Base-by-base conservation (phyloP, 2,888 invertebrate species). In the Nysson spinosus region DNA sequence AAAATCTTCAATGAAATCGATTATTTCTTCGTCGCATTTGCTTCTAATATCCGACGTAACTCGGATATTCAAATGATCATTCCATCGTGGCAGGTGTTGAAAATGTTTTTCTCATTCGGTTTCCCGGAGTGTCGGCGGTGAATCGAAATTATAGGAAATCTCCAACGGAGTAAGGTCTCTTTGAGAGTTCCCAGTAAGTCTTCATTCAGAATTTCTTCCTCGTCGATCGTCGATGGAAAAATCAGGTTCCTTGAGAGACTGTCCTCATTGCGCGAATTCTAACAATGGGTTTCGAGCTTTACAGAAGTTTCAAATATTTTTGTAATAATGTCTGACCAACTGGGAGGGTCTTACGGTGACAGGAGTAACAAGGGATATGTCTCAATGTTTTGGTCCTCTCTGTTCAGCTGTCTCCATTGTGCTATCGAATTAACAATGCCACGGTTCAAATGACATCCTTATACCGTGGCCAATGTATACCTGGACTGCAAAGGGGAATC, bases 401-500 rank as follows among this genome's bases (percentile, higher is more conserved):
- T 78, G n/a, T 83, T 85, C 86, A 86, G 86, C 86, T 85, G 86
- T 79, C 79, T 37, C 81, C 78, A 83, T 85, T 85, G 83, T 85
- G 42, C 62, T 37, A 17, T 20, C 55, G 68, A 74, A 79, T 81
- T 75, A 74, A 86, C 83, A 85, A 85, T 84, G 77, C 80, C 67
- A 47, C 72, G 76, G 75, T 64, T 85, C 84, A 69, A 80, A 85
- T 84, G 80, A 81, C 80, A 79, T 78, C 69, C 76, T 77, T 55
- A 42, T 30, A 28, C 28, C 40, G 47, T 46, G 52, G 50, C 22
- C 55, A n/a, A 34, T 30, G 50, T 62, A 65, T 69, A 69, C 76
- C 57, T 67, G 62, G 55, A n/a, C n/a, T n/a, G n/a, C n/a, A 30
- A 9, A 9, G 20, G 50, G 62, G 47, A 61, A 56, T 55, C 52